Evolutionary conservation across 2,113 vertebrate species (phyloP), one percentile per base, ranked within the genome.

Genomic region (Lycaon pictus): DNA sequence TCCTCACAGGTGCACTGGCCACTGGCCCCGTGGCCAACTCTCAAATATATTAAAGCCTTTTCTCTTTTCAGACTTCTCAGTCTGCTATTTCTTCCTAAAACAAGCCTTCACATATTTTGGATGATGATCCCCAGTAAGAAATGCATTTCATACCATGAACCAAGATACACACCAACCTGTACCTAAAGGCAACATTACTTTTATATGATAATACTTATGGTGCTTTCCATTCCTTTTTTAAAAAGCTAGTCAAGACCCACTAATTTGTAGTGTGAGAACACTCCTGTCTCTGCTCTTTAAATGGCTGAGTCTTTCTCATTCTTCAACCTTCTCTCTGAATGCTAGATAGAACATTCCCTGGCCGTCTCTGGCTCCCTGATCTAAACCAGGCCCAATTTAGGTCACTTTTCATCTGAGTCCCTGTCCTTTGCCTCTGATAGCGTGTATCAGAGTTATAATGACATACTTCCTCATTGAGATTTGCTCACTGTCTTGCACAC

Each of bases 111-210:
- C 62, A 27, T 83, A 55, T 69, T 63, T 79, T 86, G 7, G 29
- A 88, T 1, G 5, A 60, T 65, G 58, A 79, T 81, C 9, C 88
- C 88, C 25, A 86, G 51, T 79, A 79, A 93, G 80, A 95, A 96
- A 87, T 62, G 13, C 7, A 90, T 43, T 63, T 92, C 32, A 55
- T 53, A 60, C 77, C 25, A 69, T 37, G 43, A 96, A 76, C 13
- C 43, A 77, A 65, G n/a, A 74, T 76, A 84, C 67, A 77, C 3
- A 88, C 48, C 65, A 81, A 63, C 20, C n/a, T 69, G 60, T 11
- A 90, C 19, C 69, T 32, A 92, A 86, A 88, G 27, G 65, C 37
- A 62, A 88, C 12, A 76, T 17, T 62, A 27, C 11, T 72, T 63
- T 84, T 67, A 35, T 27, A 88, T 69, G 69, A n/a, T 53, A 76